Conservation (phyloP, 92 coral and sea anemone genomes). For the Virgularia gustaviana region DNA sequence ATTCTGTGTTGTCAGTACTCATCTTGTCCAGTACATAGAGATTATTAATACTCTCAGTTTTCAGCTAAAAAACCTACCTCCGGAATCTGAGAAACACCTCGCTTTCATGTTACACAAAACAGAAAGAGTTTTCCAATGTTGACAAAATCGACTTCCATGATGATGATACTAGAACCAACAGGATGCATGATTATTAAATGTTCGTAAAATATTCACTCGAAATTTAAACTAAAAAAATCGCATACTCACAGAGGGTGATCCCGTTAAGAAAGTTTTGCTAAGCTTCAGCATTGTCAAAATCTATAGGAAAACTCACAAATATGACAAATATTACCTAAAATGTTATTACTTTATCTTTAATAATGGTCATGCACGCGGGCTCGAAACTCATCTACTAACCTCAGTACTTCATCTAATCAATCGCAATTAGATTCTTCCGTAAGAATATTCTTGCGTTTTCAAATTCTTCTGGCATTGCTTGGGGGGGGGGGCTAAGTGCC, state of each 20-base stretch:
- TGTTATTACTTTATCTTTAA: not conserved
- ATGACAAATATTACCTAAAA: not conserved
- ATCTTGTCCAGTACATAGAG: not conserved
- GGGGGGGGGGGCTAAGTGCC: too few species aligned
- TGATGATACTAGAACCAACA: not conserved
- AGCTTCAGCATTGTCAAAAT: constrained; percentile 3
- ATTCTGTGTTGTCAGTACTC: not conserved
- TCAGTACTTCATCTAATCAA: too few species aligned
- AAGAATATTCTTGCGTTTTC: too few species aligned
- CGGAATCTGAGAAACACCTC: constrained; percentile 26
- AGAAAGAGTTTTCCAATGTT: constrained; percentile 30
- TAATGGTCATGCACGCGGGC: not conserved
- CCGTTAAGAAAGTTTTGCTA: constrained; percentile 5
- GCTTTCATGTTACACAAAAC: constrained; percentile 1
- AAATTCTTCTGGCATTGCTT: too few species aligned
- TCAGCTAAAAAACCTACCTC: constrained; percentile 30
- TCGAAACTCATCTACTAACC: not conserved
- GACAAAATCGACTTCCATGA: constrained; percentile 20
- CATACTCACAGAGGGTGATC: not conserved
- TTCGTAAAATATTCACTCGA: too few species aligned
- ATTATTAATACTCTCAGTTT: too few species aligned
- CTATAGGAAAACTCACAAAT: not conserved
- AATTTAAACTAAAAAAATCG: not conserved
- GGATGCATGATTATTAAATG: too few species aligned
- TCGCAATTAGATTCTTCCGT: too few species aligned